Evolutionary conservation across 2,888 invertebrate genomes (phyloP), one percentile per base, ranked within the genome.

Genomic region (Tromatobia lineatoria): DNA sequence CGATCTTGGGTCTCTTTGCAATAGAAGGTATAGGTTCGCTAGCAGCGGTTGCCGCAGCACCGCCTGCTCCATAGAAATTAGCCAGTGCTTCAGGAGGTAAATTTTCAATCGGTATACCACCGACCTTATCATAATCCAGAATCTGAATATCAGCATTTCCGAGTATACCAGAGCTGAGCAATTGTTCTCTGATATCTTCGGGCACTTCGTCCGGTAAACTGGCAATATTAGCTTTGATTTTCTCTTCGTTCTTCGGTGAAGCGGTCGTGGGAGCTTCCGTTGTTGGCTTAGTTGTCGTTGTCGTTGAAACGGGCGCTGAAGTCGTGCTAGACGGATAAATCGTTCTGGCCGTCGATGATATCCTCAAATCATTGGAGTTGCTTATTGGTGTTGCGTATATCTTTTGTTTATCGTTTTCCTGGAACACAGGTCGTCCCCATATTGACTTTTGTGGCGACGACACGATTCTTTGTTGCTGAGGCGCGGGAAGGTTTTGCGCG

Each of bases 141-240:
- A 98, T 95, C 87, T 98, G 98, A 82, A 98, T 98, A 89, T 98
- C 97, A 61, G 98, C 98, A 90, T 98, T 97, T 88, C 97, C 97
- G 77, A 98, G 94, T 88, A 98, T 98, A 52, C 98, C 98, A 0
- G 98, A 98, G 69, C 97, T 96, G 64, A 98, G 94, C 6, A 98
- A 94, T 90, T 98, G 98, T 91, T 97, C 96, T 54, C 98, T 95
- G 64, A 98, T 95, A 89, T 98, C 98, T 87, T 97, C 98, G 4
- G 98, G 98, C 7, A 98, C 98, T 94, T 98, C 98, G 89, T 97
- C 98, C 13, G 98, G 98, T 59, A 98, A 89, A 67, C 93, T 94
- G 0, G 94, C 94, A 7, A 94, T 92, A 86, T 93, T 94, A 80
- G 91, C 90, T 42, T 90, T 91, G 57, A 93, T 93, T 71, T 90